Evolutionary conservation across 53 echinoderm and acorn worm genomes (phyloP).

Genomic region (Stichopus horrens): DNA sequence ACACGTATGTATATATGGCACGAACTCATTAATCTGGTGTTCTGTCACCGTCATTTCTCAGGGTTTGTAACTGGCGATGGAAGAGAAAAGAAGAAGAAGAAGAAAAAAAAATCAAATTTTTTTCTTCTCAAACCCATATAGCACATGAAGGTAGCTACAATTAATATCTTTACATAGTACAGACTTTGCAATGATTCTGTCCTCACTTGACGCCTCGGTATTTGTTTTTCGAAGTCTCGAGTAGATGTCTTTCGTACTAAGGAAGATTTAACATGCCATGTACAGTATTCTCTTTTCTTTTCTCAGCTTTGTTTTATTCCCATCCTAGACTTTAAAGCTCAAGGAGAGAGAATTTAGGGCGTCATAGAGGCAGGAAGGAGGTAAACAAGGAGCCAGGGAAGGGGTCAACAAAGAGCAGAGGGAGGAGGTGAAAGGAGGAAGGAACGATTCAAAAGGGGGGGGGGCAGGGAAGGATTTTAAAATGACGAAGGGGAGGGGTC

Average conservation of each 20-base stretch:
- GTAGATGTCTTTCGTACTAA: not conserved
- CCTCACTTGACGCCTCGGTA: slow-evolving; percentile 16
- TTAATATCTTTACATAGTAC: slow-evolving; percentile 10
- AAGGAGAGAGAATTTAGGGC: too few species aligned
- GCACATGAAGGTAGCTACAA: not conserved
- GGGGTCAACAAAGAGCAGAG: too few species aligned
- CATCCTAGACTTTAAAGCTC: too few species aligned
- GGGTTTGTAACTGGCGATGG: not conserved
- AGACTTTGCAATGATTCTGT: not conserved
- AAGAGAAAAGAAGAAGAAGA: not conserved
- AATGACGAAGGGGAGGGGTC: not conserved
- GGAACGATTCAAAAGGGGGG: not conserved
- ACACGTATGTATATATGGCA: not conserved
- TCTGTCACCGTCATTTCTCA: not conserved
- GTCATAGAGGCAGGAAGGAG: too few species aligned
- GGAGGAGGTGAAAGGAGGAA: not conserved
- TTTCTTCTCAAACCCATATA: not conserved
- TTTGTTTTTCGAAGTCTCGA: slow-evolving; percentile 24
- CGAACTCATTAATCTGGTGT: not conserved
- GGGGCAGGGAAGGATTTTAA: not conserved
- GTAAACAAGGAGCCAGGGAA: too few species aligned
- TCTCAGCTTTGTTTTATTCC: not conserved
- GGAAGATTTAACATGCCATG: not conserved
- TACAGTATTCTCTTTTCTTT: not conserved
- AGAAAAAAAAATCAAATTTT: not conserved